phyloP scores from a whole-genome alignment of 2,888 invertebrate genomes.

The Cheilosia scutellata region DNA sequence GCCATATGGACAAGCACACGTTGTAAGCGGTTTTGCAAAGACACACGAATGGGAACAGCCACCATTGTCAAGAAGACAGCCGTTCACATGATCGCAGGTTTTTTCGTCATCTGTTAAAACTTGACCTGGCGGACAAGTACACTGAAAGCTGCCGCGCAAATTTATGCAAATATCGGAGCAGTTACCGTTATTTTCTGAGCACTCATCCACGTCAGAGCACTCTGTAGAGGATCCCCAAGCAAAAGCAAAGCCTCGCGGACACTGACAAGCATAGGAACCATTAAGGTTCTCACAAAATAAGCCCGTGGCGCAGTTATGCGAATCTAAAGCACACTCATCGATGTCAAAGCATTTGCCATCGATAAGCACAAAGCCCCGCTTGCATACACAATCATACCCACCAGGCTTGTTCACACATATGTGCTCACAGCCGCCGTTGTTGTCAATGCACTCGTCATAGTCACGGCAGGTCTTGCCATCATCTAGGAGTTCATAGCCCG shows the following conservation, averaged over 20 bases:
- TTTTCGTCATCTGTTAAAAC: constrained; percentile 78
- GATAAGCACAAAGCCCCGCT: constrained; percentile 83
- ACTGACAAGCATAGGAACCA: constrained; percentile 84
- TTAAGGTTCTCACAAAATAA: constrained; percentile 82
- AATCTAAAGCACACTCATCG: constrained; percentile 85
- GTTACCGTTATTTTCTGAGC: constrained; percentile 80
- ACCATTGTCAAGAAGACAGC: constrained; percentile 84
- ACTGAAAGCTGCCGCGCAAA: constrained; percentile 80
- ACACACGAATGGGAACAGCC: constrained; percentile 85
- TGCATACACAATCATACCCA: constrained; percentile 85
- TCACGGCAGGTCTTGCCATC: constrained; percentile 85
- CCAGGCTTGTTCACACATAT: constrained; percentile 84
- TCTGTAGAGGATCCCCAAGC: constrained; percentile 77
- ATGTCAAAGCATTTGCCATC: constrained; percentile 82
- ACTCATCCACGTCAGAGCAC: constrained; percentile 85
- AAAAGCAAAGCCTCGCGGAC: constrained; percentile 84
- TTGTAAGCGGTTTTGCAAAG: constrained; percentile 83
- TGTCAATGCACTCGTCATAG: constrained; percentile 85
- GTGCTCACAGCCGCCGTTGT: constrained; percentile 84
- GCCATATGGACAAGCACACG: constrained; percentile 87
- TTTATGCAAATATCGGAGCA: constrained; percentile 85
- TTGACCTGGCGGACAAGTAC: constrained; percentile 80
- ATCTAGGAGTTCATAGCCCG: constrained; percentile 80
- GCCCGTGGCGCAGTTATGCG: constrained; percentile 79
- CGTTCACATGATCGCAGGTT: constrained; percentile 84